Evolutionary conservation across 2,888 invertebrate genomes (phyloP), one percentile per base, ranked within the genome.

Genomic region (Thyatira batis): DNA sequence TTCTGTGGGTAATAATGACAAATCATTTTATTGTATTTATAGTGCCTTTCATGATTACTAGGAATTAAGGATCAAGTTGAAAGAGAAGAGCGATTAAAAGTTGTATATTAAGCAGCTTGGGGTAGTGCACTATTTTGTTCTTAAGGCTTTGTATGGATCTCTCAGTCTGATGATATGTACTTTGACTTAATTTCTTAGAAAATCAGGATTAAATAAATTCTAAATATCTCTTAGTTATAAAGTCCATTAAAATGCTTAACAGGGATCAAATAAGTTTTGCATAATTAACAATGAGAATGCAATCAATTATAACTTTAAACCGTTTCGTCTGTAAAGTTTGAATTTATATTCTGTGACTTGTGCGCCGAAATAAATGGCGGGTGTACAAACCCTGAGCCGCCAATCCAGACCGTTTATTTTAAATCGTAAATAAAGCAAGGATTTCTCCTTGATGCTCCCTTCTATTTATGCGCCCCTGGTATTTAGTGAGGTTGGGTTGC

Each of bases 381-480:
- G 67, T 73, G 72, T 71, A 69, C 72, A 67, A 65, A 68, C 71
- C 68, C 76, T 74, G 65, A 78, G 64, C 61, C 73, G 63, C 73
- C 78, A 78, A 84, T 79, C 82, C 80, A 69, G 51, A 63, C 72
- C 80, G 82, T 87, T 87, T 82, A 79, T 85, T 85, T 84, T 73
- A 82, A 84, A 85, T 86, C 83, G 80, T 80, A 82, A 84, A 84
- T 80, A 82, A 80, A 60, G 69, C 75, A 63, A 71, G 78, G 76
- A 76, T 82, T 78, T 71, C 61, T 74, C 71, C 79, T 80, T 72
- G 49, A 61, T 73, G 85, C 74, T 58, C 51, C 73, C 65, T 84
- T 85, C 39, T 17, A 39, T 39, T n/a, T 5, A 39, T 39, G 39
- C 17, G 39, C 17, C 17, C 39, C 17, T 39, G 39, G 17, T 39